phyloP scores from a whole-genome alignment of 1,140 invertebrate species.

The Dendroctonus valens region DNA sequence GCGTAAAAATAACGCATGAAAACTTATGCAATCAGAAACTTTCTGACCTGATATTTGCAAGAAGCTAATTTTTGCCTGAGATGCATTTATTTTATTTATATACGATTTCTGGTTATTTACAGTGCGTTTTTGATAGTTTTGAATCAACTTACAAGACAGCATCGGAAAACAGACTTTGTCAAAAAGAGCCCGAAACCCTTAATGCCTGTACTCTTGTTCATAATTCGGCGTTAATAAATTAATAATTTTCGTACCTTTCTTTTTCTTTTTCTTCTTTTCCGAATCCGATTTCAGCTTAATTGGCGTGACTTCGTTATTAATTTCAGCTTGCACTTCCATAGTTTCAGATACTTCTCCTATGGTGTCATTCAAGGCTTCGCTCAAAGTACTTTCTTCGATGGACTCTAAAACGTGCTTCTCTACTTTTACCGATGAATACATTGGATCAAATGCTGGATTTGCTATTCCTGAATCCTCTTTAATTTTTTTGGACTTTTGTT shows the following conservation, averaged over 20 bases:
- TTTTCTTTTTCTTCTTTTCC: conserved; percentile 20
- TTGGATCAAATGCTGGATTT: conserved; percentile 44
- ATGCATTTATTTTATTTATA: no score
- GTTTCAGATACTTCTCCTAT: conserved; percentile 10
- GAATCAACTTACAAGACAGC: no score
- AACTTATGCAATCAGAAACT: no score
- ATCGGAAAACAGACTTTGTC: no score
- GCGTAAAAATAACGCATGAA: no score
- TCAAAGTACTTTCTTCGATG: conserved; percentile 33
- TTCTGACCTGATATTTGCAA: no score
- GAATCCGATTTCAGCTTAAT: conserved; percentile 8
- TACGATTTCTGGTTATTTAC: no score
- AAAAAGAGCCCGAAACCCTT: no score
- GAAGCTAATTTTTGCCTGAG: no score
- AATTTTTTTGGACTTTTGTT: conserved; percentile 19
- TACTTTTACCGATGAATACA: conserved; percentile 31
- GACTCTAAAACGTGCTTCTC: conserved; percentile 41
- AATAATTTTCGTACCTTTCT: conserved; percentile 1
- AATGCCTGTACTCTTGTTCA: not conserved
- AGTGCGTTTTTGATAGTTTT: no score
- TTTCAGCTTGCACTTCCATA: conserved; percentile 27
- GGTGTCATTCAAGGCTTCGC: conserved; percentile 20
- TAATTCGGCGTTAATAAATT: no score
- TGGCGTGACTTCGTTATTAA: conserved; percentile 19
- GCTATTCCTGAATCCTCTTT: conserved; percentile 32